Conservation (phyloP, 2,888 invertebrate genomes). For the Ophioninae sp. region DNA sequence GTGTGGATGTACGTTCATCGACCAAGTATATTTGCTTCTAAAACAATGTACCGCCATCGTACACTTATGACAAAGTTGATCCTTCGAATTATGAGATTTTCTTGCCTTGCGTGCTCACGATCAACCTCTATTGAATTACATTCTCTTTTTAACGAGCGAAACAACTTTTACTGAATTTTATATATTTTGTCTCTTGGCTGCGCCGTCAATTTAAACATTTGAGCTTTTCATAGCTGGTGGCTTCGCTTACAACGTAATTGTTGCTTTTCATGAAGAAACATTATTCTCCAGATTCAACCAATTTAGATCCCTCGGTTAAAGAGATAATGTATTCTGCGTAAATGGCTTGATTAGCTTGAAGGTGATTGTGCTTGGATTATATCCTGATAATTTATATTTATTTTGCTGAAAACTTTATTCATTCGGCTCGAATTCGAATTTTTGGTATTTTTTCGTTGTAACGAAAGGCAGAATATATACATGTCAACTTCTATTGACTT, state of each 20-base stretch:
- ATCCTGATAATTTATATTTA: too few relatives aligned
- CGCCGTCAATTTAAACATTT: not conserved
- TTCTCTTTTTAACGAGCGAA: not conserved
- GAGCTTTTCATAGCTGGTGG: not conserved
- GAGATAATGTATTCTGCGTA: not conserved
- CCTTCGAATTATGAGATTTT: not conserved
- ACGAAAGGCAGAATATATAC: not conserved
- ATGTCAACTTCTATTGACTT: not conserved
- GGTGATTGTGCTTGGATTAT: not conserved
- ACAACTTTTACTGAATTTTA: not conserved
- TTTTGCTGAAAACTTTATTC: too few relatives aligned
- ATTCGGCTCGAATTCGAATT: not conserved
- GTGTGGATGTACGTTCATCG: slow-evolving; percentile 19
- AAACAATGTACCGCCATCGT: not conserved
- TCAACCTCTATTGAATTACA: not conserved
- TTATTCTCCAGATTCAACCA: not conserved
- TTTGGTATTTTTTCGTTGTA: not conserved
- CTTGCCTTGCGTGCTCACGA: not conserved
- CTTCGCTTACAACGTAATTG: too few relatives aligned
- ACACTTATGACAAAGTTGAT: not conserved
- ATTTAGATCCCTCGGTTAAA: not conserved
- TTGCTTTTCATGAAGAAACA: not conserved
- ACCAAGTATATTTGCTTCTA: slow-evolving; percentile 37
- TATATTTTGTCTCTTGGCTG: not conserved
- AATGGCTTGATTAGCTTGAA: not conserved